A percentile compares a stretch with the other conserved stretches of the same genome.
These are phyloP conservation scores for Eubucco bourcierii DNA, from an alignment of 2,113 vertebrate genomes.

Conservation along the genomic window DNA sequence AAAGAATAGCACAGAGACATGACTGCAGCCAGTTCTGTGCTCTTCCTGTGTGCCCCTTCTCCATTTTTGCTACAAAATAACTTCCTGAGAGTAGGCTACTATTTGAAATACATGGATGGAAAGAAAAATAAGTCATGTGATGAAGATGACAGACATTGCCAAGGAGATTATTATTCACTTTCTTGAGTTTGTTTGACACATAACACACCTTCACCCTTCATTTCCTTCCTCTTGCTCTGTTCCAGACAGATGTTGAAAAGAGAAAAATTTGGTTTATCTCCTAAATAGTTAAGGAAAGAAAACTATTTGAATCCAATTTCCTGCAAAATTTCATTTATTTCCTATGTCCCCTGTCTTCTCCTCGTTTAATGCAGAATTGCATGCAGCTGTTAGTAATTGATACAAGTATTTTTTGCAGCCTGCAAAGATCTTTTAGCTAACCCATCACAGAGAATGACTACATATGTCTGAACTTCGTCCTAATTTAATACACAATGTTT, in stretches of 20 bases:
- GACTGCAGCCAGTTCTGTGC: background rate
- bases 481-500: background rate
- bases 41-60: background rate
- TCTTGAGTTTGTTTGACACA: background rate
- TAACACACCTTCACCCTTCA: fast-evolving
- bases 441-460: background rate
- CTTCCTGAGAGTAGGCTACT: background rate
- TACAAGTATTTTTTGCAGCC: background rate
- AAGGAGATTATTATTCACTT: background rate
- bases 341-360: background rate
- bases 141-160: background rate
- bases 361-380: background rate
- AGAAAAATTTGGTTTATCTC: background rate
- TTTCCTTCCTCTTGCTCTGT: background rate
- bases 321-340: background rate
- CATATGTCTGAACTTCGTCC: background rate
- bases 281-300: background rate
- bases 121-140: background rate
- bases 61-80: background rate
- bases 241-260: background rate
- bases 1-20: background rate
- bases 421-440: background rate
- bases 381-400: background rate
- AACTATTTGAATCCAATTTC: background rate
- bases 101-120: background rate